These are phyloP conservation scores for Cherax quadricarinatus DNA, from an alignment of 1,140 invertebrate species.

Conservation along the genomic window DNA sequence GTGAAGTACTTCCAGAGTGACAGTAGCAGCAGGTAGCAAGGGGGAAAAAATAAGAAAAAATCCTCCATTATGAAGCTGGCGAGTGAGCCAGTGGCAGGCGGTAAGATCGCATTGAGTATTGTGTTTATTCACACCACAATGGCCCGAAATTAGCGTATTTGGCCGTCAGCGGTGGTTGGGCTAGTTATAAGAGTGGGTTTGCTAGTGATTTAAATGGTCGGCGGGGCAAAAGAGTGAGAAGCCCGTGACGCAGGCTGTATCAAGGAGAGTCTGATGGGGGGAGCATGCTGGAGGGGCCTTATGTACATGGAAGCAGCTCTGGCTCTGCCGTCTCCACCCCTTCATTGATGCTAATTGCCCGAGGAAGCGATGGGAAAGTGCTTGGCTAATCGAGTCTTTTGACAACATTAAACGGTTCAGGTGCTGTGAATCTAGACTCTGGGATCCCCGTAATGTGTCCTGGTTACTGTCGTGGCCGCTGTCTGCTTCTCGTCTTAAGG, in stretches of 20 bases:
- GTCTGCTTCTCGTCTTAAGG: no score
- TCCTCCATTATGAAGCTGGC: neutral
- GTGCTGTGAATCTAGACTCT: conserved; percentile 54
- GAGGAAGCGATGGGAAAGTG: conserved; percentile 67
- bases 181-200: conserved; percentile 58
- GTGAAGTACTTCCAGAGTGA: no score
- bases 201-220: conserved; percentile 54
- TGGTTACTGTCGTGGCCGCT: conserved; percentile 10
- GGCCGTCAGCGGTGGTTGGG: conserved; percentile 39
- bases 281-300: neutral
- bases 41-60: neutral
- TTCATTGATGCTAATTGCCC: conserved; percentile 66
- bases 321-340: conserved; percentile 26
- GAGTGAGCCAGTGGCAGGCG: neutral
- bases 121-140: conserved; percentile 66
- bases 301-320: neutral
- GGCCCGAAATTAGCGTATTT: conserved; percentile 56
- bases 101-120: conserved; percentile 40
- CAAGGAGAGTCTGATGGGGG: neutral
- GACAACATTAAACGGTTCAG: conserved; percentile 53
- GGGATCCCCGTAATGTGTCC: conserved; percentile 28
- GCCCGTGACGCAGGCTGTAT: neutral
- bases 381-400: conserved; percentile 53
- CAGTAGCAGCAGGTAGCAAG: neutral
- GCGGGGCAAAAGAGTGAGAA: conserved; percentile 31